Evolutionary conservation across 2,888 invertebrate species (phyloP).

Genomic region (Heliconius charithonia): DNA sequence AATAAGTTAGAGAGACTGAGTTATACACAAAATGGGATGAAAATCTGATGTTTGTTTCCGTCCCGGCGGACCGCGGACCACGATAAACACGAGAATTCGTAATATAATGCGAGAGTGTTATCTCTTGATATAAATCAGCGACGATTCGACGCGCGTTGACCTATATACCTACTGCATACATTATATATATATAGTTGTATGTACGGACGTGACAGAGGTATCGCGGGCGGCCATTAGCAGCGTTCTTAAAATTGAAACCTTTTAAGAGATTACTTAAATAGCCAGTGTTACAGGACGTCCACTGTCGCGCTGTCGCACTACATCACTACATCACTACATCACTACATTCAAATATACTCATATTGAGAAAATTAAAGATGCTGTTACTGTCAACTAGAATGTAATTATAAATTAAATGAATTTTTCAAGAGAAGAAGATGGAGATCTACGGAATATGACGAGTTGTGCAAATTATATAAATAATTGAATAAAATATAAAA

Average conservation of each 20-base stretch:
- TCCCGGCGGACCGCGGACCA: neutral
- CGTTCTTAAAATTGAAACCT: neutral
- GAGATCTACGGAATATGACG: no score
- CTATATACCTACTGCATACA: neutral
- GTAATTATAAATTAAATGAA: no score
- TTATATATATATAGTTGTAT: neutral
- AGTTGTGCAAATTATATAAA: no score
- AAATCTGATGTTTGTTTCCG: neutral
- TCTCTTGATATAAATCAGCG: constrained; percentile 25
- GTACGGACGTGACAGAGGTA: neutral
- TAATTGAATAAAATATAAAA: no score
- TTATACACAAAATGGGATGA: neutral
- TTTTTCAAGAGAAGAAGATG: no score
- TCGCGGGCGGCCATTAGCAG: constrained; percentile 2
- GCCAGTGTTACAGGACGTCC: no score
- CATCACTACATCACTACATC: no score
- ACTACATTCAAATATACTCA: neutral
- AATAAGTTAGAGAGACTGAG: neutral
- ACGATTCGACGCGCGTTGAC: constrained; percentile 13
- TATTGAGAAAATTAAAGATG: no score
- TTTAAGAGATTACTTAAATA: neutral
- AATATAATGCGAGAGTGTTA: constrained; percentile 15
- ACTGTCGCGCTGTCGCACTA: no score
- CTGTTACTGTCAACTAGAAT: no score
- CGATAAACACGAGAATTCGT: constrained; percentile 2